Conservation (phyloP, 2,113 vertebrate genomes). For the Actinemys pallida region DNA sequence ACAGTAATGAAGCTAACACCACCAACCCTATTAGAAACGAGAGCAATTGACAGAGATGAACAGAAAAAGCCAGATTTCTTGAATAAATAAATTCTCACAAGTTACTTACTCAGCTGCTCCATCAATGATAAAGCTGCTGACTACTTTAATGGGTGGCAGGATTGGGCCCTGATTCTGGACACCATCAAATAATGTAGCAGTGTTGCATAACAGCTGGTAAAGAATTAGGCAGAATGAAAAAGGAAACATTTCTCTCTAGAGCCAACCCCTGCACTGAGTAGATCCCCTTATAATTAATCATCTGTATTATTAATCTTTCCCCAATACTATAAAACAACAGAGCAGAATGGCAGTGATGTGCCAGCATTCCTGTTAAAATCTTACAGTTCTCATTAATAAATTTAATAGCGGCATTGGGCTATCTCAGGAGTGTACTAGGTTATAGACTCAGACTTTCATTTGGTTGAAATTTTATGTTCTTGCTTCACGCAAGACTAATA, state of each 20-base stretch:
- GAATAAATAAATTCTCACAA: constrained; percentile 72
- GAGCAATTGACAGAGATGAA: constrained; percentile 65
- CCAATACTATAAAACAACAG: constrained; percentile 29
- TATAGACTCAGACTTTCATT: constrained; percentile 37
- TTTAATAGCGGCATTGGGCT: neutral
- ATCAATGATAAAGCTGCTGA: constrained; percentile 65
- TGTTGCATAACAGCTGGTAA: neutral
- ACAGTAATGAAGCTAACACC: constrained; percentile 50
- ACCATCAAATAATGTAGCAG: neutral
- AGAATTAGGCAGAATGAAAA: constrained; percentile 28
- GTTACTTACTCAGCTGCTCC: constrained; percentile 62
- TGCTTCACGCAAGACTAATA: constrained; percentile 1
- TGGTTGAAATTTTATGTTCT: constrained; percentile 43
- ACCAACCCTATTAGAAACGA: constrained; percentile 62
- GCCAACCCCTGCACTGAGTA: neutral
- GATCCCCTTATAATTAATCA: constrained; percentile 33
- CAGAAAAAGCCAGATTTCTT: constrained; percentile 67
- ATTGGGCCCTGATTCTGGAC: constrained; percentile 65
- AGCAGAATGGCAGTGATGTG: neutral
- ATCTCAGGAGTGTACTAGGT: constrained; percentile 24
- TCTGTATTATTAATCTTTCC: constrained; percentile 3
- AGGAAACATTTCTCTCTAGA: constrained; percentile 9
- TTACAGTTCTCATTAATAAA: constrained; percentile 60
- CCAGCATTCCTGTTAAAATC: neutral
- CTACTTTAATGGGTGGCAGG: constrained; percentile 49